Evolutionary conservation across 2,888 invertebrate genomes (phyloP).

Genomic region (Machimus rusticus): DNA sequence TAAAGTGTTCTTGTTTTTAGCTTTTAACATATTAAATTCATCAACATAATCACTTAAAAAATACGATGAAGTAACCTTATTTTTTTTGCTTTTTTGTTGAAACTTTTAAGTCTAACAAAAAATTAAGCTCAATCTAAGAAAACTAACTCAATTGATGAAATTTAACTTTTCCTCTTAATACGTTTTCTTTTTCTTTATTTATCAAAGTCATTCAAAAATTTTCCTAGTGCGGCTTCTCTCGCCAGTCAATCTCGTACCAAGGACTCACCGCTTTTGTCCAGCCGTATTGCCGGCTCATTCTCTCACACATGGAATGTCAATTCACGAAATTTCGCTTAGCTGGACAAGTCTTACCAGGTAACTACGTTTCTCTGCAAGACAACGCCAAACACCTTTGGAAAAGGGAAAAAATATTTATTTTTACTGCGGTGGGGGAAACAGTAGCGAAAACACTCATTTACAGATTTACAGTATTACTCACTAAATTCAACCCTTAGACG

Average conservation of each 20-base stretch:
- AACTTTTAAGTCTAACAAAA: conserved; percentile 12
- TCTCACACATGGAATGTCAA: conserved; percentile 21
- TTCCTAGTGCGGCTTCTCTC: neutral
- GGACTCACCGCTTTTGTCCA: neutral
- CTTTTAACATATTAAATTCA: conserved; percentile 47
- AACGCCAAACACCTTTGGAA: neutral
- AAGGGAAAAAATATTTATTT: neutral
- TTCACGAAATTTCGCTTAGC: neutral
- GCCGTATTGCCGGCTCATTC: neutral
- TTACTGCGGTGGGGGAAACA: neutral
- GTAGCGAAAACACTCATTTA: conserved; percentile 21
- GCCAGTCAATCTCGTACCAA: neutral
- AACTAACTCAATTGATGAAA: conserved; percentile 1
- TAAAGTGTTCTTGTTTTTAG: conserved; percentile 30
- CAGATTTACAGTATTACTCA: neutral
- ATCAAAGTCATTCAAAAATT: neutral
- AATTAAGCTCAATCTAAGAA: neutral
- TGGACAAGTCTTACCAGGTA: neutral
- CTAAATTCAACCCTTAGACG: conserved; percentile 15
- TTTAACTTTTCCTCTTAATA: neutral
- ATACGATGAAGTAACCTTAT: conserved; percentile 1
- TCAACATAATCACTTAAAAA: conserved; percentile 43
- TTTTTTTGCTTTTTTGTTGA: neutral
- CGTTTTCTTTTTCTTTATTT: neutral
- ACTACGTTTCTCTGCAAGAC: neutral